Conservation (phyloP, 2,113 vertebrate species). For the Bagarius yarrelli region DNA sequence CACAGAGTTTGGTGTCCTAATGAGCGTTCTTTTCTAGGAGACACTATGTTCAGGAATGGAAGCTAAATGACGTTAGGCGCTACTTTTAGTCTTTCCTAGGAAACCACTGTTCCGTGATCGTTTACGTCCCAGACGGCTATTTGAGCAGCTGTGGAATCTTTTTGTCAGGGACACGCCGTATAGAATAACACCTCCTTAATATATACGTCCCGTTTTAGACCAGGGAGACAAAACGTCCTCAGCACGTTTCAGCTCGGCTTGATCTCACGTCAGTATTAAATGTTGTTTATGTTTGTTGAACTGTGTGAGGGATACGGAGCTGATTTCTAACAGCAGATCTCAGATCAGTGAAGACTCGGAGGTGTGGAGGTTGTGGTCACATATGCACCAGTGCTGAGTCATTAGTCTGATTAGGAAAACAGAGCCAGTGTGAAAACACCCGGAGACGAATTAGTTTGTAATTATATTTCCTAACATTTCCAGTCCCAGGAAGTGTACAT, state of each 20-base stretch:
- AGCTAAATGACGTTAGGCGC: background rate
- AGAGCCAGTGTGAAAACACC: background rate
- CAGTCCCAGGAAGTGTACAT: background rate
- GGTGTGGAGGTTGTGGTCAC: background rate
- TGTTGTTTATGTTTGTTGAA: background rate
- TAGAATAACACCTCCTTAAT: background rate
- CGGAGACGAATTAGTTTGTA: background rate
- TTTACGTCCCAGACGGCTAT: background rate
- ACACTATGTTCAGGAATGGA: background rate
- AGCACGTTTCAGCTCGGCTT: background rate
- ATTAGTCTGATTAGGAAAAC: background rate
- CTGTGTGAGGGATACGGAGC: no score
- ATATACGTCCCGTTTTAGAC: background rate
- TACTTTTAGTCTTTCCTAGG: background rate
- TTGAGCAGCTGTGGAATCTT: conserved; percentile 11
- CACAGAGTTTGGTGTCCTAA: background rate
- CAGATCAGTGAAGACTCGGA: no score
- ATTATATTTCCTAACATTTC: background rate
- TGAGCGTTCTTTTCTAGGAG: background rate
- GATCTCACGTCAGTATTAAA: background rate
- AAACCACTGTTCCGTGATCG: background rate
- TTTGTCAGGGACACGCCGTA: background rate
- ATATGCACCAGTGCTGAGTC: background rate
- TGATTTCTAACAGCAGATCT: background rate
- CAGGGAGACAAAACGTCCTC: background rate